Percentiles rank a stretch among this genome's conserved stretches.
phyloP scores from a whole-genome alignment of 1,140 invertebrate species.

The Delia radicum region DNA sequence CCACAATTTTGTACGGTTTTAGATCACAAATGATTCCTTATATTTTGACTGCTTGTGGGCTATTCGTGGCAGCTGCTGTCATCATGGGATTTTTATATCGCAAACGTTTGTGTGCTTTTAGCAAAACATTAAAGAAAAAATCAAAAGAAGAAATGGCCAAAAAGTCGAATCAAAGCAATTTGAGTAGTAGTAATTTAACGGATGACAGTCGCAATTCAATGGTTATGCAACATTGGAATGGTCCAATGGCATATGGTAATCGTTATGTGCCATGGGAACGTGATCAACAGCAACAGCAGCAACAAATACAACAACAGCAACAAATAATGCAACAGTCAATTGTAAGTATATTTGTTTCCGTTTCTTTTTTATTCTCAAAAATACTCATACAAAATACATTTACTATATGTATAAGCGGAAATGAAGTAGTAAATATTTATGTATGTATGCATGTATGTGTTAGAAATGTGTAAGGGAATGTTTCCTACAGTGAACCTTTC shows the following conservation, averaged over 20 bases:
- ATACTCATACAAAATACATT: too few relatives aligned
- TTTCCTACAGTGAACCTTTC: too few relatives aligned
- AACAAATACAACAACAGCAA: background rate
- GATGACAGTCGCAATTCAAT: conserved; percentile 53
- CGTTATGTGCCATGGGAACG: conserved; percentile 77
- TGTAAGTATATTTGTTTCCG: background rate
- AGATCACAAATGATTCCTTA: conserved; percentile 61
- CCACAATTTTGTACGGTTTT: conserved; percentile 35
- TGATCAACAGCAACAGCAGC: conserved; percentile 59
- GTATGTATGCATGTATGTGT: too few relatives aligned
- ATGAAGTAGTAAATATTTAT: too few relatives aligned
- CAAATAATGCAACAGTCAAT: background rate
- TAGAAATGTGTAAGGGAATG: too few relatives aligned
- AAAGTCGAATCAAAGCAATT: conserved; percentile 49
- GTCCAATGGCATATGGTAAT: conserved; percentile 73
- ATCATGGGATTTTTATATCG: conserved; percentile 60
- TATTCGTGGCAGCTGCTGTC: conserved; percentile 61
- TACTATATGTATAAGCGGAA: too few relatives aligned
- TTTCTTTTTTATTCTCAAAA: background rate
- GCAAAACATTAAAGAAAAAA: conserved; percentile 57
- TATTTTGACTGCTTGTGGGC: conserved; percentile 58
- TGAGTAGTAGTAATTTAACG: conserved; percentile 43
- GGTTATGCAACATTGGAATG: conserved; percentile 70
- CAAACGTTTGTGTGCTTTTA: conserved; percentile 59
- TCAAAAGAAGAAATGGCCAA: conserved; percentile 64